phyloP scores from a whole-genome alignment of 2,113 vertebrate species.

The Gobius niger region DNA sequence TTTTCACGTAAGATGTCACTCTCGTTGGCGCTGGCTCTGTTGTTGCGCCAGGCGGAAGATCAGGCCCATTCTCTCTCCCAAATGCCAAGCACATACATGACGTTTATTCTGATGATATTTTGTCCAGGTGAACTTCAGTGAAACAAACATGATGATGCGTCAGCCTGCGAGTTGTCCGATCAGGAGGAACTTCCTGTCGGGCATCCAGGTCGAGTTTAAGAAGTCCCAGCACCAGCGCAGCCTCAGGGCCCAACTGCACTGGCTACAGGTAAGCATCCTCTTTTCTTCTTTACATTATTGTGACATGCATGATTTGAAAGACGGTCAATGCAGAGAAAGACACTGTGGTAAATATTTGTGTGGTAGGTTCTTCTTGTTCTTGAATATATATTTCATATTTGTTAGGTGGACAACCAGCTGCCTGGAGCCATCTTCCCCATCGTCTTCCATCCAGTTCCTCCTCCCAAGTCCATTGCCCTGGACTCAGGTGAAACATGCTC shows the following conservation, averaged over 20 bases:
- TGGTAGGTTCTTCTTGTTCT: too few species aligned
- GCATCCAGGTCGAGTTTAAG: slow-evolving; percentile 92
- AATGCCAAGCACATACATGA: too few species aligned
- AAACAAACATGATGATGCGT: slow-evolving; percentile 86
- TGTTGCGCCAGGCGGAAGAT: too few species aligned
- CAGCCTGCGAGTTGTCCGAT: slow-evolving; percentile 81
- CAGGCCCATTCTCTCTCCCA: too few species aligned
- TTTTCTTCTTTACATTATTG: background rate
- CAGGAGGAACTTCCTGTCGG: slow-evolving; percentile 90
- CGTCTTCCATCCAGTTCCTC: slow-evolving; percentile 93
- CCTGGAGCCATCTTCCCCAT: slow-evolving; percentile 92
- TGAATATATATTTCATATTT: too few species aligned
- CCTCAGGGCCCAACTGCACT: slow-evolving; percentile 88
- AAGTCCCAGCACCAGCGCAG: slow-evolving; percentile 92
- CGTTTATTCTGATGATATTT: too few species aligned
- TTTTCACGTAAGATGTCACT: too few species aligned
- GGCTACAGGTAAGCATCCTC: slow-evolving; percentile 86
- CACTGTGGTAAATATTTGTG: too few species aligned
- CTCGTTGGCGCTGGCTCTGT: too few species aligned
- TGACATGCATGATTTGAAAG: too few species aligned
- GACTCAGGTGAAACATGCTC: slow-evolving; percentile 85
- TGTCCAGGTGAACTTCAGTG: slow-evolving; percentile 86
- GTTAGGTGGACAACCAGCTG: slow-evolving; percentile 93
- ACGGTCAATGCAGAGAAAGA: too few species aligned
- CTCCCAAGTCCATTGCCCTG: slow-evolving; percentile 92